Percentiles rank a stretch among this genome's conserved stretches.
These are phyloP conservation scores for Lordiphosa stackelbergi DNA, from an alignment of 1,140 invertebrate genomes.

Conservation along the genomic window DNA sequence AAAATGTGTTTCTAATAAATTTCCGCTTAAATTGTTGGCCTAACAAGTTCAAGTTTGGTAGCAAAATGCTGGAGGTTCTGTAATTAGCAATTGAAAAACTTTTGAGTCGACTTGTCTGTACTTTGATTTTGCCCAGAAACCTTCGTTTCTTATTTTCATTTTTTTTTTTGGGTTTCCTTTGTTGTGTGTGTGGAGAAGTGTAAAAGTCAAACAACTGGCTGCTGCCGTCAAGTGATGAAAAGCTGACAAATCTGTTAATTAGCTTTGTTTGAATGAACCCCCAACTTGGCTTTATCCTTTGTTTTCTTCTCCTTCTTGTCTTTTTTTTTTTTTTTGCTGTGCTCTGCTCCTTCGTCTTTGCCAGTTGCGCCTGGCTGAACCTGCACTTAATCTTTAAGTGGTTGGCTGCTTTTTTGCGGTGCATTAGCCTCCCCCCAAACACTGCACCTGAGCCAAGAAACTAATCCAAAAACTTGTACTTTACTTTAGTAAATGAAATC, in stretches of 20 bases:
- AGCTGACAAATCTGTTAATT: slow-evolving; percentile 76
- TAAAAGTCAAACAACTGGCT: slow-evolving; percentile 68
- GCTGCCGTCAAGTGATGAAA: slow-evolving; percentile 62
- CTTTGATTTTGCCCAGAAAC: background rate
- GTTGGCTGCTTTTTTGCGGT: slow-evolving; percentile 67
- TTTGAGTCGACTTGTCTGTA: slow-evolving; percentile 22
- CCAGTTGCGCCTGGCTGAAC: slow-evolving; percentile 59
- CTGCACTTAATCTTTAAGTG: slow-evolving; percentile 74
- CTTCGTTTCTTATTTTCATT: background rate
- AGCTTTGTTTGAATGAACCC: slow-evolving; percentile 70
- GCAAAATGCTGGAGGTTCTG: background rate
- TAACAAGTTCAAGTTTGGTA: slow-evolving; percentile 44
- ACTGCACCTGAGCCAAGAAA: slow-evolving; percentile 41
- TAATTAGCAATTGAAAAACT: slow-evolving; percentile 66
- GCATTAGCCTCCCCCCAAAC: slow-evolving; percentile 46
- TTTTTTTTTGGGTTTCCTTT: slow-evolving; percentile 31
- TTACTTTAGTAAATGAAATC: slow-evolving; percentile 66
- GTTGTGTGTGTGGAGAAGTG: slow-evolving; percentile 43
- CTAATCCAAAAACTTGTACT: slow-evolving; percentile 64
- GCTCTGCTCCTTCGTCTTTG: slow-evolving; percentile 18
- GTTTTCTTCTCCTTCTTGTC: slow-evolving; percentile 15
- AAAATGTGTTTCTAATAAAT: slow-evolving; percentile 61
- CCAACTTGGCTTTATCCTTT: slow-evolving; percentile 43
- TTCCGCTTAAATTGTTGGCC: slow-evolving; percentile 69
- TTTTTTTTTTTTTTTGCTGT: slow-evolving; percentile 12